Evolutionary conservation across 37 sponge, comb jelly and placozoan species (phyloP).

Genomic region (Theonella swinhoei): DNA sequence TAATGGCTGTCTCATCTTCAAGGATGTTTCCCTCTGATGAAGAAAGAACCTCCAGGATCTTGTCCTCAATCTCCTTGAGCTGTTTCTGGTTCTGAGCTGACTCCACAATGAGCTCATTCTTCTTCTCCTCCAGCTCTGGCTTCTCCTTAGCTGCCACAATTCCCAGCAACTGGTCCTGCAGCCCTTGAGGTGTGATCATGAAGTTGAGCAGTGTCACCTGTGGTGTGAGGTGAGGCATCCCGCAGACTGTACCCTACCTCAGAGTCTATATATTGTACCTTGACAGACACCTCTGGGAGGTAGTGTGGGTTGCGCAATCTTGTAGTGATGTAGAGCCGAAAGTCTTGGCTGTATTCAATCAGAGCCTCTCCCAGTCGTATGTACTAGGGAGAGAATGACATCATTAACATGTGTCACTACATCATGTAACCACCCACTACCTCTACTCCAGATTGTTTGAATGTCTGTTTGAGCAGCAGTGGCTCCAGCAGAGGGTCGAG

Average conservation of each 20-base stretch:
- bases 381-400: slow-evolving; percentile 46
- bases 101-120: slow-evolving; percentile 96
- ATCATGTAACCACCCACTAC: neutral
- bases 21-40: slow-evolving; percentile 94
- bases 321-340: slow-evolving; percentile 98
- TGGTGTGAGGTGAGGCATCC: too few species aligned
- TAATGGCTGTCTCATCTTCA: slow-evolving; percentile 97
- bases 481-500: slow-evolving; percentile 98
- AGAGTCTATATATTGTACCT: slow-evolving; percentile 56
- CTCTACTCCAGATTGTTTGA: slow-evolving; percentile 92
- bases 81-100: slow-evolving; percentile 96
- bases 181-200: slow-evolving; percentile 99
- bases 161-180: slow-evolving; percentile 97
- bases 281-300: slow-evolving; percentile 98
- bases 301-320: slow-evolving; percentile 98
- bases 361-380: slow-evolving; percentile 95
- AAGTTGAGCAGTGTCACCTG: slow-evolving; percentile 95
- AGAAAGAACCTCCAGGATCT: slow-evolving; percentile 96
- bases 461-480: slow-evolving; percentile 93
- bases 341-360: slow-evolving; percentile 96
- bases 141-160: slow-evolving; percentile 99
- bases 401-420: too few species aligned
- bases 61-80: slow-evolving; percentile 97
- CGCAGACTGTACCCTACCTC: too few species aligned
- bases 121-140: slow-evolving; percentile 97